Evolutionary conservation across 2,113 vertebrate genomes (phyloP).

Genomic region (Physeter macrocephalus): DNA sequence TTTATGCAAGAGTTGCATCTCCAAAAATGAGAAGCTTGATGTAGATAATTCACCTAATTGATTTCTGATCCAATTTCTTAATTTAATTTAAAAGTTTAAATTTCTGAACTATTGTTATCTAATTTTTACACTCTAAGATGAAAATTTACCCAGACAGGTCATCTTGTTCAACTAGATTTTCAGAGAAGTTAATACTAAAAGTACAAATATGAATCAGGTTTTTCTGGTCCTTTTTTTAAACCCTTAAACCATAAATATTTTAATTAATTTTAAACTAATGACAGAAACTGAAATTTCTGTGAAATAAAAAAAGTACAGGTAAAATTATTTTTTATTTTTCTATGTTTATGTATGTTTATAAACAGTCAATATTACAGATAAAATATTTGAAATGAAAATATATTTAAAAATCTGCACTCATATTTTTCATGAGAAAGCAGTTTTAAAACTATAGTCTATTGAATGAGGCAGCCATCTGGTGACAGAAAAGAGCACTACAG

Average conservation of each 20-base stretch:
- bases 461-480: conserved; percentile 61
- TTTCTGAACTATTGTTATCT: neutral
- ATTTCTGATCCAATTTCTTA: neutral
- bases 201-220: neutral
- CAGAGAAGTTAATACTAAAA: neutral
- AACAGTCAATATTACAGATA: neutral
- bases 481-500: neutral
- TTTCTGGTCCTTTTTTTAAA: neutral
- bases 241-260: neutral
- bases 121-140: neutral
- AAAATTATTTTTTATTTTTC: neutral
- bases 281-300: neutral
- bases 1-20: neutral
- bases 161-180: conserved; percentile 28
- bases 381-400: neutral
- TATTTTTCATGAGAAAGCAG: neutral
- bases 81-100: neutral
- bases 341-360: neutral
- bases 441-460: neutral
- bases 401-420: neutral
- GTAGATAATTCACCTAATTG: neutral
- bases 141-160: neutral
- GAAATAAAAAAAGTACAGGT: neutral
- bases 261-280: conserved; percentile 5
- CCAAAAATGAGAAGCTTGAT: neutral